Base-by-base conservation (phyloP, 2,797 vertebrate genomes). In the Scyliorhinus canicula region DNA sequence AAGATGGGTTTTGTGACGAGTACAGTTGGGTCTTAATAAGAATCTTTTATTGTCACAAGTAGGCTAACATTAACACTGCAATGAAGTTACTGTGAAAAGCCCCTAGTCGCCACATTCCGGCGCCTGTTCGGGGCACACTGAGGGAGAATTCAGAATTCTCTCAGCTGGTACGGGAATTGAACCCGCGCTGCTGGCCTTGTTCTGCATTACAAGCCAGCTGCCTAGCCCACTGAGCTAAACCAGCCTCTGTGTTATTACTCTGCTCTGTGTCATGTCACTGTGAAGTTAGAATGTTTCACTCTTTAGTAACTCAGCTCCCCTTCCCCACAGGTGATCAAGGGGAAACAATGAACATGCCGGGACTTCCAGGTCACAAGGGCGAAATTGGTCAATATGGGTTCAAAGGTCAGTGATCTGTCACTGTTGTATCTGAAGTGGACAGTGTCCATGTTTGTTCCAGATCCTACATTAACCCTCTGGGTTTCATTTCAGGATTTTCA, bases 301-400 rank as follows among this genome's bases (percentile, higher is more conserved):
- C 35, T 90, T 19, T 85, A 28, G 47, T 85, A 28, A 52, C 44
- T n/a, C n/a, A n/a, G n/a, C n/a, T n/a, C n/a, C 8, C 2, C 28
- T 31, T 35, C 31, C 9, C 8, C 1, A 6, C 57, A 65, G 98
- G 98, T 95, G 96, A 97, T 14, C 95, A 0, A 0, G 98, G 98
- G 85, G 97, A 97, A 7, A 97, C 96, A 0, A 95, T 99, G 71
- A 96, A 98, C 95, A 77, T 99, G 44, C 98, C 98, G 67, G 99
- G 99, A 96, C 60, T 95, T 93, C 96, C 98, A 0, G 99, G 99
- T 94, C 93, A 96, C 5, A 98, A 98, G 96, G 99, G 99, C 50
- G 97, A 98, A 95, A 4, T 85, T 44, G 99, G 79, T n/a, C 96
- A 14, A 0, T 96, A 35, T 99, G 99, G 95, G 95, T 95, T 1